Evolutionary conservation across 2,888 invertebrate genomes (phyloP).

Genomic region (Empis livida): DNA sequence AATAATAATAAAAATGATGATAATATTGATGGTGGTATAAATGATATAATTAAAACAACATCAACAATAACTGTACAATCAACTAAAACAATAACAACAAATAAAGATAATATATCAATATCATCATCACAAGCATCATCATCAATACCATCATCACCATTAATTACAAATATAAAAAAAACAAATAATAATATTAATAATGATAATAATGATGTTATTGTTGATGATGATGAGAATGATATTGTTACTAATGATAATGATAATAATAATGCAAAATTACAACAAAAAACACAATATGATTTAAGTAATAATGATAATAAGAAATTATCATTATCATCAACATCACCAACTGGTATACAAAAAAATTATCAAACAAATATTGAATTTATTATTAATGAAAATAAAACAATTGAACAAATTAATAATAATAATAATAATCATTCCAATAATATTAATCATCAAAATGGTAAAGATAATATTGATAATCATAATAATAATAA

Average conservation of each 20-base stretch:
- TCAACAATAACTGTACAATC: constrained; percentile 6
- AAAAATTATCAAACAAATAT: not conserved
- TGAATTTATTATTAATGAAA: not conserved
- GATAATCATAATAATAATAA: not conserved
- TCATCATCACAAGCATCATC: not conserved
- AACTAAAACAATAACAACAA: constrained; percentile 6
- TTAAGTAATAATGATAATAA: not conserved
- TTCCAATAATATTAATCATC: too few species aligned
- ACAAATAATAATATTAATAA: not conserved
- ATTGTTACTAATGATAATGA: not conserved
- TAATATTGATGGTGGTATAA: not conserved
- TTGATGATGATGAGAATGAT: too few species aligned
- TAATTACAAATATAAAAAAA: not conserved
- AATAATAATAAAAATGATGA: not conserved
- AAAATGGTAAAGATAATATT: too few species aligned
- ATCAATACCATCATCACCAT: not conserved
- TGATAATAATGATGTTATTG: not conserved
- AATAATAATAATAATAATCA: not conserved
- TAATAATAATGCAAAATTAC: not conserved
- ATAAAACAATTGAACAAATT: not conserved
- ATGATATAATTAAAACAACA: constrained; percentile 7
- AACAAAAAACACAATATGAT: too few species aligned
- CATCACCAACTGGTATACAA: constrained; percentile 4
- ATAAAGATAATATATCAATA: not conserved
- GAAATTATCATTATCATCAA: too few species aligned